These are phyloP conservation scores for Dynastes hyllus DNA, from an alignment of 2,888 invertebrate genomes.

Conservation along the genomic window DNA sequence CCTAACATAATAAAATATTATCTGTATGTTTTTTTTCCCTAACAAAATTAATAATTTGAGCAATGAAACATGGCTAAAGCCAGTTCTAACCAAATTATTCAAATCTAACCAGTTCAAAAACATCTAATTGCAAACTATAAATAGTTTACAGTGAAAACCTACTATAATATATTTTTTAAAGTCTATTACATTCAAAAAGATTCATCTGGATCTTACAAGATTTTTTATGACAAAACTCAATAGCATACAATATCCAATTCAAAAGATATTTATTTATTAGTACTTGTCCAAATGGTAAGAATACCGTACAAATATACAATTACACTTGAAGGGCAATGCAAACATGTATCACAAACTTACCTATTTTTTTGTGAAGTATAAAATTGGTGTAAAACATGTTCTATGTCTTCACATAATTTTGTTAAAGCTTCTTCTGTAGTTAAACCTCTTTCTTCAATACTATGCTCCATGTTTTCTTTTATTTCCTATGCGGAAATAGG, in stretches of 20 bases:
- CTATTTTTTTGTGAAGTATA: constrained; percentile 73
- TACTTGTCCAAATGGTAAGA: too few species aligned
- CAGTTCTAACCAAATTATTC: neutral
- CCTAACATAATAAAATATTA: too few species aligned
- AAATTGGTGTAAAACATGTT: constrained; percentile 77
- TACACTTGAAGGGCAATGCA: neutral
- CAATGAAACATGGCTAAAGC: neutral
- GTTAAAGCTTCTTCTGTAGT: constrained; percentile 81
- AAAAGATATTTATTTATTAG: too few species aligned
- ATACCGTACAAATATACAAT: neutral
- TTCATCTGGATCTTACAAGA: too few species aligned
- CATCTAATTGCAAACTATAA: neutral
- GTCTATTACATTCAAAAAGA: too few species aligned
- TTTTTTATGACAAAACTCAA: too few species aligned
- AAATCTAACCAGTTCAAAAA: neutral
- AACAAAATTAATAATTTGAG: too few species aligned
- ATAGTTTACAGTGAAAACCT: neutral
- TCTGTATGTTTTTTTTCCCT: too few species aligned
- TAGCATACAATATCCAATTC: too few species aligned
- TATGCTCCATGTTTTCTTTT: constrained; percentile 60
- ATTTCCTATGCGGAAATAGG: constrained; percentile 10
- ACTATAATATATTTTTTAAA: neutral
- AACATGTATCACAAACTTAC: constrained; percentile 62
- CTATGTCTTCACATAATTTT: constrained; percentile 82
- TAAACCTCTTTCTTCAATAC: constrained; percentile 72